These are phyloP conservation scores for Bombus turneri DNA, from an alignment of 1,140 invertebrate genomes.

Conservation along the genomic window DNA sequence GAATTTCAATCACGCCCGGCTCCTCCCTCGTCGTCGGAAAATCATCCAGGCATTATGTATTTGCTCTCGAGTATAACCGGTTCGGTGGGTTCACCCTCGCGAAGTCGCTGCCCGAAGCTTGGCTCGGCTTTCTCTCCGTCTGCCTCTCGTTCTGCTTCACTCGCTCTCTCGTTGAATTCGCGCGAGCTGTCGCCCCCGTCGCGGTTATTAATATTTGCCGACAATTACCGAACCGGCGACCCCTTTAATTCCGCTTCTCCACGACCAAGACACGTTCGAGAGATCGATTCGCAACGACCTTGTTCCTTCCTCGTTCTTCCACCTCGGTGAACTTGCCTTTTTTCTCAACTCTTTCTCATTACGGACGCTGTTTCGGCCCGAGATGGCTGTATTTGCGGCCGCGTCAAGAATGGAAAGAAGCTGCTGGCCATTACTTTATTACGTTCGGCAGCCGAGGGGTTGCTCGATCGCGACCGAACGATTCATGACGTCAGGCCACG, in stretches of 20 bases:
- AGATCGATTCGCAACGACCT: constrained; percentile 59
- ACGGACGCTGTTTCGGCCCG: not conserved
- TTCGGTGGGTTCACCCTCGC: constrained; percentile 77
- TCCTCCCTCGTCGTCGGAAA: constrained; percentile 73
- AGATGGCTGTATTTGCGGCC: not conserved
- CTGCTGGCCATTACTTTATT: constrained; percentile 62
- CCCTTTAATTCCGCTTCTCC: constrained; percentile 78
- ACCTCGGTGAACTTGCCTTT: not conserved
- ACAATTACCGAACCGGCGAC: constrained; percentile 80
- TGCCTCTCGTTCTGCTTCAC: not conserved
- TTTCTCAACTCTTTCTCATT: not conserved
- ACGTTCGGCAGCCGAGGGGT: not conserved
- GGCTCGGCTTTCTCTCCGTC: constrained; percentile 39
- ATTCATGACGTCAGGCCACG: constrained; percentile 32
- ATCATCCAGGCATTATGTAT: constrained; percentile 83
- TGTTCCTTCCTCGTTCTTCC: constrained; percentile 1
- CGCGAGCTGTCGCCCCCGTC: constrained; percentile 56
- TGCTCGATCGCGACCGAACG: not conserved
- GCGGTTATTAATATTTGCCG: constrained; percentile 83
- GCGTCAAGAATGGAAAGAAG: constrained; percentile 15
- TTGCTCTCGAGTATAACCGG: constrained; percentile 81
- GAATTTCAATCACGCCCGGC: constrained; percentile 81
- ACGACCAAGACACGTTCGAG: constrained; percentile 76
- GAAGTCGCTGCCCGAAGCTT: constrained; percentile 48
- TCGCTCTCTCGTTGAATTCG: constrained; percentile 49